Conservation (phyloP, 2,113 vertebrate species). For the Lampris megalopsis region DNA sequence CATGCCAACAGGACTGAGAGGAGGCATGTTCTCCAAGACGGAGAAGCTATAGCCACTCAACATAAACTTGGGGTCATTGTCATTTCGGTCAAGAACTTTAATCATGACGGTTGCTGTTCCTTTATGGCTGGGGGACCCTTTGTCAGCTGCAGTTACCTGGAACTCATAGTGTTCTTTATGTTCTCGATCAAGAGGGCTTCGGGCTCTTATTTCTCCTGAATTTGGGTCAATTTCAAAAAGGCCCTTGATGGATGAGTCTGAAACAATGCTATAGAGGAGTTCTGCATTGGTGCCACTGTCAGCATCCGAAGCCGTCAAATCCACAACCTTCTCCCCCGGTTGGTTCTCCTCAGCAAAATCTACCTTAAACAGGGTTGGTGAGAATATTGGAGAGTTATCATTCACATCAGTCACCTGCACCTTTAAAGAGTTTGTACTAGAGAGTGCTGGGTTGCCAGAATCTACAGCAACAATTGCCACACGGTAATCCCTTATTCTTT, state of each 20-base stretch:
- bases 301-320: conserved; percentile 91
- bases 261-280: conserved; percentile 90
- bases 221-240: conserved; percentile 93
- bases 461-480: conserved; percentile 97
- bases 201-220: conserved; percentile 91
- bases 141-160: conserved; percentile 92
- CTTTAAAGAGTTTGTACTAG: conserved; percentile 96
- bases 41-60: conserved; percentile 98
- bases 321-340: conserved; percentile 89
- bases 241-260: conserved; percentile 89
- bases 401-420: conserved; percentile 96
- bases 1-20: conserved; percentile 97
- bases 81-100: conserved; percentile 95
- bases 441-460: conserved; percentile 95
- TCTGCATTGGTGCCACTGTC: conserved; percentile 95
- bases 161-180: conserved; percentile 94
- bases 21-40: conserved; percentile 97
- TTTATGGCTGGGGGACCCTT: conserved; percentile 93
- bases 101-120: conserved; percentile 94
- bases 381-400: conserved; percentile 95
- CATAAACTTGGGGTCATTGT: conserved; percentile 99
- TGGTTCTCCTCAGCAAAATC: conserved; percentile 95
- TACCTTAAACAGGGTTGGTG: conserved; percentile 91
- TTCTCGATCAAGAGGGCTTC: conserved; percentile 92
- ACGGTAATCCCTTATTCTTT: conserved; percentile 91